Conservation (phyloP, 2,797 vertebrate species). For the Neostethus bicornis region DNA sequence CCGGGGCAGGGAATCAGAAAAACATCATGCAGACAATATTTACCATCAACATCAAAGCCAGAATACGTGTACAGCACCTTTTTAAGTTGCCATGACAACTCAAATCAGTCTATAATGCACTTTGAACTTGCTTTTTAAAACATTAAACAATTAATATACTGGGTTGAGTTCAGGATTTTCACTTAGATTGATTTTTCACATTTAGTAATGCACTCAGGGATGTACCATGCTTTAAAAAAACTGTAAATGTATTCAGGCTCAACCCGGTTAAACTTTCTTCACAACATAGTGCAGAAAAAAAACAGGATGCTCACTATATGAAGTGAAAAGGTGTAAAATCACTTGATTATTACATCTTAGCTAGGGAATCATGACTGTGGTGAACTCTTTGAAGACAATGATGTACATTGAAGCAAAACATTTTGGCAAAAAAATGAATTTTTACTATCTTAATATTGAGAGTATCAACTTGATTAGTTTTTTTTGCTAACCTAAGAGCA, state of each 20-base stretch:
- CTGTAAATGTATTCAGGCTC: not conserved
- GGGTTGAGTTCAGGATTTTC: not conserved
- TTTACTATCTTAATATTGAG: not conserved
- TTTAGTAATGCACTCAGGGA: not conserved
- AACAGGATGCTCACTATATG: not conserved
- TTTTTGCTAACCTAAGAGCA: not conserved
- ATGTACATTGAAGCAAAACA: slow-evolving; percentile 2
- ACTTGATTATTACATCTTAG: no score
- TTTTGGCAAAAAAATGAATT: not conserved
- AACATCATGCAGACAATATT: not conserved
- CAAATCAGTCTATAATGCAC: not conserved
- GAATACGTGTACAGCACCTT: slow-evolving; percentile 3
- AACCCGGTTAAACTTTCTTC: not conserved
- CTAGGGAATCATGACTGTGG: not conserved
- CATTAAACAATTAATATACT: not conserved
- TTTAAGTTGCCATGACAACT: not conserved
- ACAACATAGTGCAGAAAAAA: not conserved
- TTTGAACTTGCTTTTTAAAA: not conserved
- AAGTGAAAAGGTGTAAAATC: no score
- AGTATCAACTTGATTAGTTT: not conserved
- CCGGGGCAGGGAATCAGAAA: not conserved
- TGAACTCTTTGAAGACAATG: not conserved
- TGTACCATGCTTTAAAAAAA: not conserved
- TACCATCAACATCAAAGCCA: not conserved
- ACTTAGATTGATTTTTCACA: not conserved